Conservation (phyloP, 2,113 vertebrate species). For the Atherinomorus stipes region DNA sequence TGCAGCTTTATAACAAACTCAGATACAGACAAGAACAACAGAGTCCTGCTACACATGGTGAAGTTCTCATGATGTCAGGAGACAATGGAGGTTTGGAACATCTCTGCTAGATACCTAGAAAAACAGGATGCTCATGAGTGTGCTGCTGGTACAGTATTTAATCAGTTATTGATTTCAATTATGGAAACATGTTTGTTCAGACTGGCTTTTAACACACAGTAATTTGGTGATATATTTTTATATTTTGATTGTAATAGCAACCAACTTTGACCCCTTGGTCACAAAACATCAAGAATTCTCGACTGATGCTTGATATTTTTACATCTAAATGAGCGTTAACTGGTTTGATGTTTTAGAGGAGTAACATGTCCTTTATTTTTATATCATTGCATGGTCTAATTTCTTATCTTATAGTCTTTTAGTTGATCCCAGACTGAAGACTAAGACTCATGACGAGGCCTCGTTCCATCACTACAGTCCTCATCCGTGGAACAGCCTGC, state of each 20-base stretch:
- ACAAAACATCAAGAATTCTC: not conserved
- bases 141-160: not conserved
- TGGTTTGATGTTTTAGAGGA: not conserved
- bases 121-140: not conserved
- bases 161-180: not conserved
- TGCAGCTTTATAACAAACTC: not conserved
- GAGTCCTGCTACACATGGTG: not conserved
- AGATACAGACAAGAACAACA: not conserved
- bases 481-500: too few relatives aligned
- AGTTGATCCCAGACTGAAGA: too few relatives aligned
- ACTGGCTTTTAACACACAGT: too few relatives aligned
- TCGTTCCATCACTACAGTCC: too few relatives aligned
- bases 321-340: not conserved
- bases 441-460: too few relatives aligned
- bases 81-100: too few relatives aligned
- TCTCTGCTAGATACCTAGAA: not conserved
- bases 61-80: not conserved
- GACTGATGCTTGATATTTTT: not conserved
- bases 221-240: too few relatives aligned
- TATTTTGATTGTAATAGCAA: too few relatives aligned
- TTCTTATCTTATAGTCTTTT: not conserved
- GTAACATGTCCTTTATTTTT: not conserved
- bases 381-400: not conserved
- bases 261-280: not conserved
- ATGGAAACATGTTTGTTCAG: too few relatives aligned